These are phyloP conservation scores for Hormaphis cornu DNA, from an alignment of 1,140 invertebrate species.

Conservation along the genomic window DNA sequence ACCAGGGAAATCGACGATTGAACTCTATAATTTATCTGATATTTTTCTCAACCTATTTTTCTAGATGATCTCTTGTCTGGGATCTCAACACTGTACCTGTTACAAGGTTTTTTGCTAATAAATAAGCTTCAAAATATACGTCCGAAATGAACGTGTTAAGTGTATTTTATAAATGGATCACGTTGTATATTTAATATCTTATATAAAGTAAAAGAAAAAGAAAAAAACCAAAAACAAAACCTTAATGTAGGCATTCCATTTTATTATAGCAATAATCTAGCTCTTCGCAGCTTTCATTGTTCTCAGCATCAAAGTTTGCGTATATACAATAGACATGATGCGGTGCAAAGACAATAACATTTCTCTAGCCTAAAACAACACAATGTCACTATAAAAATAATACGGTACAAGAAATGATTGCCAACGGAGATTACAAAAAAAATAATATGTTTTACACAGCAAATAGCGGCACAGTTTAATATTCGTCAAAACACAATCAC, in stretches of 20 bases:
- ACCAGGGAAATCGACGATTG: too few relatives aligned
- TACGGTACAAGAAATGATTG: constrained; percentile 37
- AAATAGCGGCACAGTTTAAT: too few relatives aligned
- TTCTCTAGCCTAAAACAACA: constrained; percentile 47
- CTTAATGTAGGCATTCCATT: constrained; percentile 34
- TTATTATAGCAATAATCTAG: constrained; percentile 23
- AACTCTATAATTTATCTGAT: too few relatives aligned
- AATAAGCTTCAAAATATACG: too few relatives aligned
- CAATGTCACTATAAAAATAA: constrained; percentile 34
- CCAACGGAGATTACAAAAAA: too few relatives aligned
- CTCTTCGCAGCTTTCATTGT: neutral
- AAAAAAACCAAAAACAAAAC: constrained; percentile 19
- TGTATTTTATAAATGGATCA: neutral
- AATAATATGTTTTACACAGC: too few relatives aligned
- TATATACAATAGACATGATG: constrained; percentile 50
- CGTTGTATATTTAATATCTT: neutral
- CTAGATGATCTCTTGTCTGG: too few relatives aligned
- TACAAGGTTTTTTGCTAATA: too few relatives aligned
- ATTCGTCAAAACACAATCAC: too few relatives aligned
- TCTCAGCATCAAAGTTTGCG: constrained; percentile 38
- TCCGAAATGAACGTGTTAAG: too few relatives aligned
- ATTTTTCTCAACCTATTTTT: too few relatives aligned
- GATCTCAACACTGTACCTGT: too few relatives aligned
- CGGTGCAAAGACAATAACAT: constrained; percentile 53
- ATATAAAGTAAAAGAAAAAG: neutral